A percentile compares a stretch with the other conserved stretches of the same genome.
These are phyloP conservation scores for Marasmarcha lunaedactyla DNA, from an alignment of 2,888 invertebrate genomes.

Conservation along the genomic window DNA sequence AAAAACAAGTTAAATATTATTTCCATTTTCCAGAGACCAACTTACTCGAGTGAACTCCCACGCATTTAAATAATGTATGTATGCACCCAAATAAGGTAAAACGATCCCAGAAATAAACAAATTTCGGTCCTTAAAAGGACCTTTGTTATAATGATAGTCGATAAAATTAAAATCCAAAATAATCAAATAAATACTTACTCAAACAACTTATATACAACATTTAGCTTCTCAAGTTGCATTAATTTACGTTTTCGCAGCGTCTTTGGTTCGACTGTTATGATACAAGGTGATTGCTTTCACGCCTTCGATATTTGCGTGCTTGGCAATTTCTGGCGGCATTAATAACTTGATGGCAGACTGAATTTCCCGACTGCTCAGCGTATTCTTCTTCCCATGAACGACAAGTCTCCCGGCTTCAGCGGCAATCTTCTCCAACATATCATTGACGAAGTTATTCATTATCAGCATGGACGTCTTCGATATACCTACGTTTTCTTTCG, in stretches of 20 bases:
- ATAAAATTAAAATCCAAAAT: background rate
- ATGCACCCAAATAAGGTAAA: no score
- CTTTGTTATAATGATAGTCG: background rate
- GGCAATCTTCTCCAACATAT: conserved; percentile 79
- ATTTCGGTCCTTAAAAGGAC: background rate
- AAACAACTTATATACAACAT: conserved; percentile 3
- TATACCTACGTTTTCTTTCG: conserved; percentile 73
- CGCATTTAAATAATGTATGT: no score
- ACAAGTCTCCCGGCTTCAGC: conserved; percentile 74
- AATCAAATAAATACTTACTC: conserved; percentile 1
- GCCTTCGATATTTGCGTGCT: conserved; percentile 77
- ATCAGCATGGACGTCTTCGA: conserved; percentile 78
- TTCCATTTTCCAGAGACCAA: no score
- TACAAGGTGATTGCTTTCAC: conserved; percentile 64
- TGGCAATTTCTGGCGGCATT: conserved; percentile 79
- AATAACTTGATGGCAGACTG: conserved; percentile 76
- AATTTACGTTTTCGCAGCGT: conserved; percentile 6
- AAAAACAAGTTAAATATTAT: no score
- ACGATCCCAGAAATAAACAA: no score
- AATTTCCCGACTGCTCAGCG: conserved; percentile 77
- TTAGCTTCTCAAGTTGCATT: conserved; percentile 1
- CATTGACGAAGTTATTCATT: conserved; percentile 82
- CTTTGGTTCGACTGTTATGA: conserved; percentile 33
- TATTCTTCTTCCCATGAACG: conserved; percentile 73
- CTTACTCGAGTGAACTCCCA: no score